Base-by-base conservation (phyloP, 2,888 invertebrate species). In the Nymphalis c-album region DNA sequence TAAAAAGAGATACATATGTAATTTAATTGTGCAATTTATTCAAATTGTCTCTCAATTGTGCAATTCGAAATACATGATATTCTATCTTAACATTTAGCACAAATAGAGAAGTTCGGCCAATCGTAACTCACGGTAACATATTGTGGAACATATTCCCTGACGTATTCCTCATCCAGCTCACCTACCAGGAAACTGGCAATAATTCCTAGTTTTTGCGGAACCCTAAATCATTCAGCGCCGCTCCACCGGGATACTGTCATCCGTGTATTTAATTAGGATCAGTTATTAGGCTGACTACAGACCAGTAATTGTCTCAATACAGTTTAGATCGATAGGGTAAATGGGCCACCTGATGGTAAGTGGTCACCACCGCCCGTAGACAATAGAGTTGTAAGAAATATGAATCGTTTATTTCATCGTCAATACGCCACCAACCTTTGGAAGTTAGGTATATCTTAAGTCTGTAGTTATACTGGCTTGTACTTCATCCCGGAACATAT, bases 251-350 rank as follows among this genome's bases (percentile, higher is more conserved):
- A 83, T 82, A 83, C 81, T 82, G 82, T 85, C 83, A 83, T 82
- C 82, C 82, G 76, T 78, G 80, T 81, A 78, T 78, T 83, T 82
- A 80, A 79, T 83, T 85, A 80, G 83, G 83, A 85, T 84, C 80
- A 81, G 78, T 76, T 75, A 72, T 81, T 75, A 83, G 82, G 84
- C 75, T 60, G 62, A 17, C 60, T 74, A 67, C 74, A 78, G 47
- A 76, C 69, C 53, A 22, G 31, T 75, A 75, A 73, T 67, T 72
- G 47, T 67, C 63, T 58, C 57, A 35, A n/a, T 45, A 26, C 53
- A 31, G 20, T 20, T 18, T 0, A 18, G 50, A 50, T 50, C 6
- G 47, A n/a, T 47, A 16, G 47, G 60, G 10, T 31, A 31, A 31
- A 31, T 31, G 26, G 26, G 26, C 26, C 26, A 6, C 26, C 6